These are phyloP conservation scores for Callipepla squamata DNA, from an alignment of 2,113 vertebrate genomes.

Conservation along the genomic window DNA sequence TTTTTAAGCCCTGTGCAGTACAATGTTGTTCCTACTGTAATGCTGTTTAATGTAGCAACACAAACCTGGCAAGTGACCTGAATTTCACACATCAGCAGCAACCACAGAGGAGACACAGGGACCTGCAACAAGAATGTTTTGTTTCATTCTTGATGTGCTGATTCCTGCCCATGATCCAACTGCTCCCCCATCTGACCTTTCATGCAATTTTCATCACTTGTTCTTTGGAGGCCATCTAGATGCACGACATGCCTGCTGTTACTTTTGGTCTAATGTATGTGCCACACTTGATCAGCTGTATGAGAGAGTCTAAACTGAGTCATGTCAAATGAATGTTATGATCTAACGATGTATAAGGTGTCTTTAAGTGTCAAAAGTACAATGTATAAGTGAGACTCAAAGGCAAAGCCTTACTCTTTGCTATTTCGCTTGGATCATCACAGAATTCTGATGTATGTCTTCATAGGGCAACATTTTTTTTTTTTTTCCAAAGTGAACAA, in stretches of 20 bases:
- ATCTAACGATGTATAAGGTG: constrained; percentile 17
- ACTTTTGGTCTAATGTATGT: constrained; percentile 50
- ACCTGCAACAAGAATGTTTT: constrained; percentile 72
- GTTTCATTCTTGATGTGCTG: constrained; percentile 60
- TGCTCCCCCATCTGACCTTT: constrained; percentile 73
- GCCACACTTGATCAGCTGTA: constrained; percentile 61
- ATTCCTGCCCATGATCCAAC: constrained; percentile 72
- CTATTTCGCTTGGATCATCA: constrained; percentile 6
- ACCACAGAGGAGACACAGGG: constrained; percentile 57
- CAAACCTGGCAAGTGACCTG: constrained; percentile 79
- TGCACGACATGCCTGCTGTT: constrained; percentile 14
- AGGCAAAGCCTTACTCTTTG: background rate
- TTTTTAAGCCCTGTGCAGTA: constrained; percentile 20
- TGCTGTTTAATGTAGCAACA: constrained; percentile 77
- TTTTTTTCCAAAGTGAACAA: background rate
- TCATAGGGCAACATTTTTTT: background rate
- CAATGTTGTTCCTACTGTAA: constrained; percentile 63
- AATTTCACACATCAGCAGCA: constrained; percentile 76
- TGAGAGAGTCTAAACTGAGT: constrained; percentile 49
- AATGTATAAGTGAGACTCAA: background rate
- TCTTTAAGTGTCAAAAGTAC: constrained; percentile 16
- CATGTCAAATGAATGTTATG: constrained; percentile 17
- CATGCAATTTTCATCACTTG: constrained; percentile 57
- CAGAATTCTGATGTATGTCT: background rate
- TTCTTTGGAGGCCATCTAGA: constrained; percentile 46